Conservation (phyloP, 2,888 invertebrate species). For the Sminthurides aquaticus region DNA sequence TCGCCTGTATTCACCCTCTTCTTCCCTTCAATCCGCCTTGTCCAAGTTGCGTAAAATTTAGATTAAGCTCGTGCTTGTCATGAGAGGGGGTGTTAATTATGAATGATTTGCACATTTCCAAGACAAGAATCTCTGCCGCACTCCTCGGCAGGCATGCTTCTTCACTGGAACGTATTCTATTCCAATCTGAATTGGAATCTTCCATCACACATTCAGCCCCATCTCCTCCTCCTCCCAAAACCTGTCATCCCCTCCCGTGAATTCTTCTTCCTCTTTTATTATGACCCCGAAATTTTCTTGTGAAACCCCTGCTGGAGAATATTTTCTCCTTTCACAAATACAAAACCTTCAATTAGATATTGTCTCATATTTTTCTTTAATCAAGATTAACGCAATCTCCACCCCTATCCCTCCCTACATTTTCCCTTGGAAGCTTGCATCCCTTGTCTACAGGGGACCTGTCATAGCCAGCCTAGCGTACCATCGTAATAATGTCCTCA, state of each 20-base stretch:
- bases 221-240: not conserved
- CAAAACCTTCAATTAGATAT: not conserved
- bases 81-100: not conserved
- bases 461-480: not conserved
- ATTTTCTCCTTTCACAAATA: not conserved
- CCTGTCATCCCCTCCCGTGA: not conserved
- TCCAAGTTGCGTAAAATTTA: not conserved
- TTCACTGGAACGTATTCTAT: too few relatives aligned
- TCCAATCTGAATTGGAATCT: not conserved
- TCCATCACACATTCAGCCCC: not conserved
- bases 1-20: too few relatives aligned
- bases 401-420: not conserved
- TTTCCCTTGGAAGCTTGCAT: not conserved
- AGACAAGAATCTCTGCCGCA: not conserved
- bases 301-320: not conserved
- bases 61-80: not conserved
- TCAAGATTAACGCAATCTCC: not conserved
- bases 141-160: not conserved
- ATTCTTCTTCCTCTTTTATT: not conserved
- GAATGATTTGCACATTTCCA: not conserved
- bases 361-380: not conserved
- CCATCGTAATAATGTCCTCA: too few relatives aligned
- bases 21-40: too few relatives aligned
- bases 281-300: not conserved
- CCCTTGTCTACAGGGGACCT: not conserved